Conservation (phyloP, 2,113 vertebrate species). For the Cichladusa arquata region DNA sequence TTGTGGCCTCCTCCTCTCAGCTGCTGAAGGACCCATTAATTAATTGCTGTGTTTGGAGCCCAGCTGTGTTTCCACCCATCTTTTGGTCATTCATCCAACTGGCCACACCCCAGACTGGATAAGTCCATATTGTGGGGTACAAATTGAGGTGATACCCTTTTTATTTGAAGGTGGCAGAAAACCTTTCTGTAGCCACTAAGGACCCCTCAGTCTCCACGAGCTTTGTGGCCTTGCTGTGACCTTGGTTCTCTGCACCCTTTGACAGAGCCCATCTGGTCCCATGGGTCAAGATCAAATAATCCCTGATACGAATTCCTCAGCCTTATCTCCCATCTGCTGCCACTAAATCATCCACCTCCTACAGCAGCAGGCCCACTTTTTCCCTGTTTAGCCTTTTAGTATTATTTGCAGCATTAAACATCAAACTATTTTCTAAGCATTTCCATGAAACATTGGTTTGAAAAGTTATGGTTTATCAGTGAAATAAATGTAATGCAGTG, state of each 20-base stretch:
- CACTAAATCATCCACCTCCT: neutral
- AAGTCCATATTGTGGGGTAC: neutral
- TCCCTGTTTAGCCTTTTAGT: neutral
- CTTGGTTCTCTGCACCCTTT: neutral
- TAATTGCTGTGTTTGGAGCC: neutral
- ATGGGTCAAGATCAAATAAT: neutral
- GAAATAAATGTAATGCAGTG: neutral
- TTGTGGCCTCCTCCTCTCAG: neutral
- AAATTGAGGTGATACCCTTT: neutral
- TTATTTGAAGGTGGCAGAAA: neutral
- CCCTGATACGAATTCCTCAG: neutral
- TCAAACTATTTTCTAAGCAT: neutral
- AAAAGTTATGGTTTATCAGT: neutral
- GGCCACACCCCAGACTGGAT: neutral
- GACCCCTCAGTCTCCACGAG: fast-evolving
- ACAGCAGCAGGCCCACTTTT: neutral
- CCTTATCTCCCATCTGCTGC: neutral
- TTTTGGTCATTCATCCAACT: neutral
- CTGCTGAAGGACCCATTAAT: neutral
- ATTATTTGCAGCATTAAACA: neutral
- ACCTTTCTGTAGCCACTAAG: neutral
- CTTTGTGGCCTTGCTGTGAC: neutral
- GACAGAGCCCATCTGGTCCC: neutral
- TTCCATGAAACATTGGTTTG: neutral
- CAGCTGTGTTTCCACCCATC: neutral